These are phyloP conservation scores for Dryobates pubescens DNA, from an alignment of 2,797 vertebrate species.

Conservation along the genomic window DNA sequence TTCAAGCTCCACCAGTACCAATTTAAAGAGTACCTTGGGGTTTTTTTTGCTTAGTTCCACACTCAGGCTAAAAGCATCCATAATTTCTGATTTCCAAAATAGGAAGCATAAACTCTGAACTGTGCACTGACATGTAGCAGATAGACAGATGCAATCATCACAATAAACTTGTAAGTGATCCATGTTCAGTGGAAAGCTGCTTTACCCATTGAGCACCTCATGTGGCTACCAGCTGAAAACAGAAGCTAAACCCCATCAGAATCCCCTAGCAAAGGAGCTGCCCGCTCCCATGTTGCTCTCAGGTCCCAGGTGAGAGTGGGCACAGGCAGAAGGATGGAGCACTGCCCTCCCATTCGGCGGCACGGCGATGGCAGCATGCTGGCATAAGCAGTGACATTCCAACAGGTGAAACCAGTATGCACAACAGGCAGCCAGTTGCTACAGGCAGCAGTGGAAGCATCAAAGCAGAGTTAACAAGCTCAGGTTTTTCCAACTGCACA, in stretches of 20 bases:
- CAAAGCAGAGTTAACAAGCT: background rate
- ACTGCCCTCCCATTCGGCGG: background rate
- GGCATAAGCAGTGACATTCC: conserved; percentile 40
- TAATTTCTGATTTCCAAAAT: background rate
- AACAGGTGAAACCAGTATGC: background rate
- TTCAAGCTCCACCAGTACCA: background rate
- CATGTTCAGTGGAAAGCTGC: background rate
- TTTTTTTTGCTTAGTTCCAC: background rate
- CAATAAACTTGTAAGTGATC: background rate
- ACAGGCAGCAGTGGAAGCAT: conserved; percentile 18
- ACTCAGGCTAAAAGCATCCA: background rate
- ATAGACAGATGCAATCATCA: background rate
- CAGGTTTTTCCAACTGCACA: conserved; percentile 8
- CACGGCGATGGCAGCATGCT: conserved; percentile 31
- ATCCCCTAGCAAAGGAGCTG: background rate
- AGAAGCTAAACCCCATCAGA: background rate
- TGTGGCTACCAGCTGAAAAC: too few relatives aligned
- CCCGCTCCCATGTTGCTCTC: background rate
- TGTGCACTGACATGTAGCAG: background rate
- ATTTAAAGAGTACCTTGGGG: background rate
- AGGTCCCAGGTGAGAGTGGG: background rate
- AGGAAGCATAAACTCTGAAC: background rate
- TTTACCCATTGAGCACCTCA: background rate
- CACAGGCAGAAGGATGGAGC: background rate
- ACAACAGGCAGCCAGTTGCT: conserved; percentile 4